A percentile compares a stretch with the other conserved stretches of the same genome.
Conservation (phyloP, 2,888 invertebrate species). For the Harmothoe impar region DNA sequence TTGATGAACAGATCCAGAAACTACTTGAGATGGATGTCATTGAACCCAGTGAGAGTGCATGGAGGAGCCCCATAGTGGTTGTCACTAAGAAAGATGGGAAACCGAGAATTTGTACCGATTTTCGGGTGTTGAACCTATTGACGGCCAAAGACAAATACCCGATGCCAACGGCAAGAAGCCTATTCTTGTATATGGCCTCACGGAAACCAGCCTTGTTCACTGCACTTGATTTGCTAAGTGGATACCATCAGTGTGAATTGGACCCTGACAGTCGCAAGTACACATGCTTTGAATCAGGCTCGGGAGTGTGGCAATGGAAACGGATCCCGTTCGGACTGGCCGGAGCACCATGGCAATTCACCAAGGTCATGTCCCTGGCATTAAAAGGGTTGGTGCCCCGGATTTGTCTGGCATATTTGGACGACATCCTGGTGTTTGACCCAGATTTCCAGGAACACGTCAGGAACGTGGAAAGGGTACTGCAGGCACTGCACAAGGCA, state of each 20-base stretch:
- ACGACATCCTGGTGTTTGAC: too few species aligned
- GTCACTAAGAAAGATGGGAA: not conserved
- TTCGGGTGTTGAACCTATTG: not conserved
- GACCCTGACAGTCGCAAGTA: not conserved
- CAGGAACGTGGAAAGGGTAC: not conserved
- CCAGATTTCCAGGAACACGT: not conserved
- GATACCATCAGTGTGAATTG: not conserved
- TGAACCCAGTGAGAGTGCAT: too few species aligned
- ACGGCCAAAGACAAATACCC: not conserved
- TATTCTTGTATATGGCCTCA: not conserved
- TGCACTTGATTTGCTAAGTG: not conserved
- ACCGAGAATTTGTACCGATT: not conserved
- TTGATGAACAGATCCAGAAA: not conserved
- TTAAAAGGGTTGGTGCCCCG: not conserved
- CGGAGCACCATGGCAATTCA: too few species aligned
- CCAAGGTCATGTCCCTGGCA: not conserved
- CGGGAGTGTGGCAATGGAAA: too few species aligned
- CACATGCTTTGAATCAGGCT: not conserved
- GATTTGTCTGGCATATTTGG: too few species aligned
- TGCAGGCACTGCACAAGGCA: not conserved
- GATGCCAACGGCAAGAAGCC: not conserved
- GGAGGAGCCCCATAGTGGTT: too few species aligned
- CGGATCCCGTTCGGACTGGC: too few species aligned
- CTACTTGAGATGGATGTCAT: not conserved
- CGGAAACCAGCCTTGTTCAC: not conserved